phyloP scores from a whole-genome alignment of 2,797 vertebrate genomes.

The Danionella dracula region DNA sequence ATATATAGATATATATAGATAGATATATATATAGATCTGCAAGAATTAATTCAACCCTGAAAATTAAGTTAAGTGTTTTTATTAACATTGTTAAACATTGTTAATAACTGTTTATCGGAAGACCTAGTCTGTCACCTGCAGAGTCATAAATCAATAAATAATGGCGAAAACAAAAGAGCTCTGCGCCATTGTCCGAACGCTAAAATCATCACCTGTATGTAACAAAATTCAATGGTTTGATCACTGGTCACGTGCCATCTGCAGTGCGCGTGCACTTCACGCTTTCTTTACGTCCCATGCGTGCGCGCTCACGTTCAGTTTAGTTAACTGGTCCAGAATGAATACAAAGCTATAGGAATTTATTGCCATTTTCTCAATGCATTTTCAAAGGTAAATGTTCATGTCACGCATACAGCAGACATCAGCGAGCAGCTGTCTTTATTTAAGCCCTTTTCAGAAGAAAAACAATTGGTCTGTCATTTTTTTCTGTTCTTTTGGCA shows the following conservation, averaged over 20 bases:
- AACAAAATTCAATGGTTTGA: too few species aligned
- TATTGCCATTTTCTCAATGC: constrained; percentile 43
- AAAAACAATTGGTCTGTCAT: constrained; percentile 34
- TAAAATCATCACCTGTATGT: too few species aligned
- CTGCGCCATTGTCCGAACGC: too few species aligned
- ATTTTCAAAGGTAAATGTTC: constrained; percentile 50
- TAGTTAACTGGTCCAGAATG: constrained; percentile 49
- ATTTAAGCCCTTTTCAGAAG: not conserved
- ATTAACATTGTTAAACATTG: too few species aligned
- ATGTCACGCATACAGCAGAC: constrained; percentile 7
- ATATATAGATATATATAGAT: too few species aligned
- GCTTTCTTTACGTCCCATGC: constrained; percentile 34
- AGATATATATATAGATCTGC: too few species aligned
- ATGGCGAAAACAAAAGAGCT: too few species aligned
- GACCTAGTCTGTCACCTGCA: too few species aligned
- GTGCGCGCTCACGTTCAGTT: constrained; percentile 36
- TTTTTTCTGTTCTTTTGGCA: constrained; percentile 5
- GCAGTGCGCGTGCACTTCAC: constrained; percentile 5
- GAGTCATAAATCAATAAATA: too few species aligned
- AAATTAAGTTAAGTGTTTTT: too few species aligned
- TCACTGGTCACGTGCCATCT: not conserved
- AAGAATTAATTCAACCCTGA: too few species aligned
- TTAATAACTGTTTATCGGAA: too few species aligned
- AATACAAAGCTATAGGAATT: constrained; percentile 47
- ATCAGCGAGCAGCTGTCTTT: not conserved